Evolutionary conservation across 2,797 vertebrate species (phyloP).

Genomic region (Eospalax fontanierii): DNA sequence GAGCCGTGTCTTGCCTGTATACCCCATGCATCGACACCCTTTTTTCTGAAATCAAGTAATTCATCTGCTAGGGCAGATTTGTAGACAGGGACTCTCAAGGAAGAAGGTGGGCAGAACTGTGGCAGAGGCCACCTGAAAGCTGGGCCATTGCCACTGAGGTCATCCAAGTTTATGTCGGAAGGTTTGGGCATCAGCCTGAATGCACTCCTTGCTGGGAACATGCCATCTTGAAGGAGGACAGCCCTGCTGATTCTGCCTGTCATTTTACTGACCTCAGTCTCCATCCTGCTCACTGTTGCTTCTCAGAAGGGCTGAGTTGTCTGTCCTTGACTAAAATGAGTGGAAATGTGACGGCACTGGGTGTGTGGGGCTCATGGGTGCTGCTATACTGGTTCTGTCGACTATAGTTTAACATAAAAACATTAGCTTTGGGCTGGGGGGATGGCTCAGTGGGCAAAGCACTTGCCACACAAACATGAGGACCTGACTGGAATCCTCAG

Average conservation of each 20-base stretch:
- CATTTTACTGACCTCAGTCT: rapidly evolving
- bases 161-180: not conserved
- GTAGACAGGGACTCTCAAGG: not conserved
- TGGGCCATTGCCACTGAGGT: not conserved
- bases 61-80: not conserved
- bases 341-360: not conserved
- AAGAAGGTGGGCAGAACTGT: not conserved
- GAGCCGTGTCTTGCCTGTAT: not conserved
- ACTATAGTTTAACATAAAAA: not conserved
- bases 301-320: not conserved
- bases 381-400: not conserved
- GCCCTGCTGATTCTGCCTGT: not conserved
- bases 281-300: not conserved
- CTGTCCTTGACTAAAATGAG: not conserved
- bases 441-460: not conserved
- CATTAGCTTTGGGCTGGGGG: not conserved
- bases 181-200: not conserved
- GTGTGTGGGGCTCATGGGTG: not conserved
- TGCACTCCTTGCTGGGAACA: not conserved
- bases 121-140: not conserved
- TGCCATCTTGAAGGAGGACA: not conserved
- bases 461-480: not conserved
- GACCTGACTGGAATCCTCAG: not conserved
- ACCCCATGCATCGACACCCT: not conserved
- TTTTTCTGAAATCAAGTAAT: not conserved